Evolutionary conservation across 2,797 vertebrate species (phyloP).

Genomic region (Acanthurus leucopareius): DNA sequence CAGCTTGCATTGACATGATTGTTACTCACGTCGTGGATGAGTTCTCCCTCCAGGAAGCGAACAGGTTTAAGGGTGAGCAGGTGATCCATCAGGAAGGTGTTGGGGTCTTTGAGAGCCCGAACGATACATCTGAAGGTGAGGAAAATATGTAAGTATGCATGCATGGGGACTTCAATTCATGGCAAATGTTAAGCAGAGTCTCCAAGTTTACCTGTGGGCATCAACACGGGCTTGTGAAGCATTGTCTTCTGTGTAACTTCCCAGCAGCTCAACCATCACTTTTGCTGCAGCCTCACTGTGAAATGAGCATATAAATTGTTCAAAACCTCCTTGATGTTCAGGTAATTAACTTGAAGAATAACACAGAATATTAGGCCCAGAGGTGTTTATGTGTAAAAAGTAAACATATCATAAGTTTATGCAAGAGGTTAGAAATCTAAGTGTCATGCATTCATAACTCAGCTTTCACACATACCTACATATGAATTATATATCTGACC

Average conservation of each 20-base stretch:
- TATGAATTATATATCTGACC: not conserved
- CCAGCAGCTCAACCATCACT: conserved; percentile 98
- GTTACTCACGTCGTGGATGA: conserved; percentile 97
- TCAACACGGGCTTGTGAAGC: conserved; percentile 98
- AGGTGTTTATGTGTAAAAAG: not conserved
- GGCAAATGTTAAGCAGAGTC: not conserved
- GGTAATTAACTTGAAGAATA: not conserved
- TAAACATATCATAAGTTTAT: not conserved
- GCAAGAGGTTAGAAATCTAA: not conserved
- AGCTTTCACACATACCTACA: not conserved
- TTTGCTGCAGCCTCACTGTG: conserved; percentile 94
- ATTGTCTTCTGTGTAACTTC: conserved; percentile 99
- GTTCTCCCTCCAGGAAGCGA: conserved; percentile 98
- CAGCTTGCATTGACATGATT: not conserved
- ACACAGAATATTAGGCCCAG: not conserved
- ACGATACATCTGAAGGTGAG: conserved; percentile 92
- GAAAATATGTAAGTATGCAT: not conserved
- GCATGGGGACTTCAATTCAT: not conserved
- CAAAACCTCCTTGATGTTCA: not conserved
- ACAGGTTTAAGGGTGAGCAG: conserved; percentile 97
- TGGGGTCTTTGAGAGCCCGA: conserved; percentile 96
- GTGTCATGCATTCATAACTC: not conserved
- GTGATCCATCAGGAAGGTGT: conserved; percentile 97
- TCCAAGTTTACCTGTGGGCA: conserved; percentile 91
- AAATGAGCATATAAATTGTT: conserved; percentile 43